Evolutionary conservation across 2,888 invertebrate genomes (phyloP), one percentile per base, ranked within the genome.

Genomic region (Pterostichus madidus): DNA sequence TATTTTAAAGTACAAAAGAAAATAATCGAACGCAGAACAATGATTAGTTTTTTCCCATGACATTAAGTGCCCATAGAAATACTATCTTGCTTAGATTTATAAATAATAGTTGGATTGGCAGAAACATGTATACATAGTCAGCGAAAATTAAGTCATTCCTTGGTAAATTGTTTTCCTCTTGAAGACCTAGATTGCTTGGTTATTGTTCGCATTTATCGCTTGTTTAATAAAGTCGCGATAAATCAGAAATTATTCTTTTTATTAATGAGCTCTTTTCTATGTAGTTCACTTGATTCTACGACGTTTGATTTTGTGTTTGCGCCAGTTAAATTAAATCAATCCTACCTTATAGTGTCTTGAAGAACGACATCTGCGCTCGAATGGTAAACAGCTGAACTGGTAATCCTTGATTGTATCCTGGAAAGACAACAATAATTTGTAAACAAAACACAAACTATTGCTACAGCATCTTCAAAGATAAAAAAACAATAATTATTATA

Each of bases 331-430:
- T 64, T 64, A 13, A 64, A 32, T 35, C 11, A 64, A 3, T 32
- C 39, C 39, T 71, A 71, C 68, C 68, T 71, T 71, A 71, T 71
- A 44, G 17, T 71, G 39, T 71, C 10, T 71, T 71, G 68, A 71
- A 15, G 17, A 6, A 44, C 15, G 44, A 39, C 68, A 71, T 71
- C 68, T 17, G 44, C 15, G n/a, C 44, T 71, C 13, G 52, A 59
- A n/a, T 32, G 64, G 32, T 11, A 32, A 64, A n/a, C 49, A 64
- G 32, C 44, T 71, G 39, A 71, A 71, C 15, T 71, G 44, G 68
- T 71, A 71, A 71, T 71, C 68, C 68, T 71, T 71, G 68, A 44
- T 44, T 44, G 44, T 71, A 71, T 71, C 68, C 68, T 71, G 17
- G 10, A 71, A 71, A 8, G 35, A 68, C n/a, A 68, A 39, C 5